Conservation (phyloP, 2,888 invertebrate genomes). For the Odontocolon sp. region DNA sequence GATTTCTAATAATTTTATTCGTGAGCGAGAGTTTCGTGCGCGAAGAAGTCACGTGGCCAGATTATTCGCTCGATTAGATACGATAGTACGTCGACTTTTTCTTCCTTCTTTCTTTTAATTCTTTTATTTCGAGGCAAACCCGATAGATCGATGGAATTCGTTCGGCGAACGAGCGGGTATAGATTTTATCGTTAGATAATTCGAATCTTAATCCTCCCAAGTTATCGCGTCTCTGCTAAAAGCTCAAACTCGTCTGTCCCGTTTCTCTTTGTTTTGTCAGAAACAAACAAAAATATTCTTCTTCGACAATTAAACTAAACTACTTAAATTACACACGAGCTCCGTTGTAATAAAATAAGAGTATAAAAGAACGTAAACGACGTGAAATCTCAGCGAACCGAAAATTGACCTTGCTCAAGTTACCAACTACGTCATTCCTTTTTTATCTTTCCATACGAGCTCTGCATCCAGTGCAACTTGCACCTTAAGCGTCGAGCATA, state of each 20-base stretch:
- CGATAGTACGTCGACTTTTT: conserved; percentile 28
- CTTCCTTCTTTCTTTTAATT: conserved; percentile 20
- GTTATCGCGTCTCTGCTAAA: conserved; percentile 1
- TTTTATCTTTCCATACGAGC: conserved; percentile 27
- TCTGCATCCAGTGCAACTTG: not conserved
- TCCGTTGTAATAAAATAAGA: not conserved
- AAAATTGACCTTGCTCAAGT: conserved; percentile 45
- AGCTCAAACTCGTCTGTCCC: not conserved
- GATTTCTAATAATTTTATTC: not conserved
- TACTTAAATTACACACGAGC: conserved; percentile 9
- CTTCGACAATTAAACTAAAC: conserved; percentile 2
- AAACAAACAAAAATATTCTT: not conserved
- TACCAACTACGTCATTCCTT: conserved; percentile 31
- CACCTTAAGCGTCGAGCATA: not conserved
- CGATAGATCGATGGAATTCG: conserved; percentile 42
- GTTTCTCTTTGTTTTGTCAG: not conserved
- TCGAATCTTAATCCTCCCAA: conserved; percentile 12
- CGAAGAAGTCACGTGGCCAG: conserved; percentile 27
- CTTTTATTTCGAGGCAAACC: not conserved
- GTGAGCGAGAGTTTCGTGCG: conserved; percentile 20
- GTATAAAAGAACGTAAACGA: not conserved
- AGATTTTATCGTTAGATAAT: conserved; percentile 39
- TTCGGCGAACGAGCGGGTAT: not conserved
- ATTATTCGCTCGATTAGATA: conserved; percentile 49
- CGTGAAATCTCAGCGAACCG: conserved; percentile 32